phyloP scores from a whole-genome alignment of 1,140 invertebrate genomes.

The Drosophila nannoptera region DNA sequence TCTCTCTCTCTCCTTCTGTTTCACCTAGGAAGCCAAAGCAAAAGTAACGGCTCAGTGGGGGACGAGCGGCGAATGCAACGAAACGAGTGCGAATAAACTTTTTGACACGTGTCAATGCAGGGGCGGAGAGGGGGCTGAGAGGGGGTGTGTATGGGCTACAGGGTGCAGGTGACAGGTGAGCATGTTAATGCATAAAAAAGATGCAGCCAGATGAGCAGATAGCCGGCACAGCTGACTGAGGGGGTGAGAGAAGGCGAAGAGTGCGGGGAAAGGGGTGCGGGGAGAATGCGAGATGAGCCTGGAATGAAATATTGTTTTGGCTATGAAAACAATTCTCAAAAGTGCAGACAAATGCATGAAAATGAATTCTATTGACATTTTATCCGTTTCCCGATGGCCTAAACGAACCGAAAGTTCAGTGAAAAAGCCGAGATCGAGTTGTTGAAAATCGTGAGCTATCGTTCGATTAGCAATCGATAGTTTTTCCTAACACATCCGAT shows the following conservation, averaged over 20 bases:
- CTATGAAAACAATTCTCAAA: constrained; percentile 44
- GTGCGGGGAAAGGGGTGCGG: background rate
- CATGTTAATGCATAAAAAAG: constrained; percentile 32
- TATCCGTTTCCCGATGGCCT: background rate
- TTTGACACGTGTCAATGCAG: constrained; percentile 56
- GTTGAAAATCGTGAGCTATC: no score
- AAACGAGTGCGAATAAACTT: constrained; percentile 51
- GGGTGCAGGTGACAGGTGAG: constrained; percentile 26
- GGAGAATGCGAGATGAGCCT: background rate
- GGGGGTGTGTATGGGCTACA: background rate
- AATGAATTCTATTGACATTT: constrained; percentile 23
- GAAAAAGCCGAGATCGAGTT: no score
- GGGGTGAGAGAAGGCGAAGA: background rate
- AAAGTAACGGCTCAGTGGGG: background rate
- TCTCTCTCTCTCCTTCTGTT: no score
- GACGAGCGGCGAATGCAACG: background rate
- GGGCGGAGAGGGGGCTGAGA: background rate
- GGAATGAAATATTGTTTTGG: constrained; percentile 49
- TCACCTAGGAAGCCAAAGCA: background rate
- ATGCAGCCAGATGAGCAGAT: constrained; percentile 29
- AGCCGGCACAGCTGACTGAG: no score
- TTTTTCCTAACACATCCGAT: no score
- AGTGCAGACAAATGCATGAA: constrained; percentile 40
- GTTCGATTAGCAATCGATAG: no score
- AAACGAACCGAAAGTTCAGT: no score